Base-by-base conservation (phyloP, 2,888 invertebrate genomes). In the Tipula lateralis region DNA sequence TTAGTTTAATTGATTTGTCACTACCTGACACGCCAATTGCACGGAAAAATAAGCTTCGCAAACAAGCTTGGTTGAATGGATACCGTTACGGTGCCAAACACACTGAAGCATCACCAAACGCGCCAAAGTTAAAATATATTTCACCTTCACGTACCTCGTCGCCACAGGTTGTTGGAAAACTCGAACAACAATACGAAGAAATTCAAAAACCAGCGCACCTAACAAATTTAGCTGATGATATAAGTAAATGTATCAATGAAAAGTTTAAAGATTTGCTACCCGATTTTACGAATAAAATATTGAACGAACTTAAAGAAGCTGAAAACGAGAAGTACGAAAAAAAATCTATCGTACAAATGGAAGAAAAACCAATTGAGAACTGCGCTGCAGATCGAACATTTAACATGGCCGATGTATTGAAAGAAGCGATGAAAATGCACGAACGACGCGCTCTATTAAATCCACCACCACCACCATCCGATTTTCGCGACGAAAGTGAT, bases 1-100 rank as follows among this genome's bases (percentile, higher is more conserved):
- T 92, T 85, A 90, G 91, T 88, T 91, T 91, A 85, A 90, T 89
- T 86, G 91, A 91, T 85, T 91, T 91, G 83, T 91, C 91, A 87
- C 88, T 92, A 85, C 92, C 92, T 0, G 89, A 89, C 0, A 92
- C 92, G 5, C 92, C 92, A 0, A 92, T 92, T 85, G 92, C 92
- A 3, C 88, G 92, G 5, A 92, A 91, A 86, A 92, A 91, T 85
- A 92, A 92, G 86, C 87, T 92, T 86, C 90, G 92, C 86, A 91
- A 91, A 86, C 91, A 91, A 85, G 92, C 92, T 7, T 92, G 92
- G 92, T 88, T 92, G 0, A 91, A 92, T 0, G 92, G 87, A 82
- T 85, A 86, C 13, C 86, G 66, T 9, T 66, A 24, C 66, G 9
- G 24, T 66, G 66, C 3, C 9, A 66, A 66, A 66, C 9, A 19